These are phyloP conservation scores for Volucella inflata DNA, from an alignment of 2,888 invertebrate species.

Conservation along the genomic window DNA sequence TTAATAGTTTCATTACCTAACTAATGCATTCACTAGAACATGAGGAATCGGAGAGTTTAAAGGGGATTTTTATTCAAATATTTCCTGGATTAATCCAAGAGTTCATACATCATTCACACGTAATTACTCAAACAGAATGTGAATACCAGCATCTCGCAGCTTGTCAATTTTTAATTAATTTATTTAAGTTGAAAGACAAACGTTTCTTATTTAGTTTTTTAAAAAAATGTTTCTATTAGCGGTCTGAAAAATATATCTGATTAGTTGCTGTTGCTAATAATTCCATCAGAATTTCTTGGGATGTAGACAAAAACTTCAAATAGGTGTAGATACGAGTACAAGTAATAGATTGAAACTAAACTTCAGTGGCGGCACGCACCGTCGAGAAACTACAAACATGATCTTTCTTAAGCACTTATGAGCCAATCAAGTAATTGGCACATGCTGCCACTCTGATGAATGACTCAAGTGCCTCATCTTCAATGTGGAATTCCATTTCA, in stretches of 20 bases:
- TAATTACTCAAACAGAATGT: neutral
- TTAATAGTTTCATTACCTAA: no score
- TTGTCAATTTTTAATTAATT: constrained; percentile 1
- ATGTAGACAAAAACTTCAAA: constrained; percentile 6
- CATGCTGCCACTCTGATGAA: constrained; percentile 21
- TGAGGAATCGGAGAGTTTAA: neutral
- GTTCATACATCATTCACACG: neutral
- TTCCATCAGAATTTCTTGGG: neutral
- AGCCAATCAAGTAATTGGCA: constrained; percentile 30
- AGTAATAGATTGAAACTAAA: constrained; percentile 7
- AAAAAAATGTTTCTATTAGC: no score
- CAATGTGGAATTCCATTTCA: neutral
- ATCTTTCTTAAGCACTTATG: constrained; percentile 20
- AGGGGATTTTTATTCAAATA: no score
- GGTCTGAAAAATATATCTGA: no score
- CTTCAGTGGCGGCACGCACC: constrained; percentile 6
- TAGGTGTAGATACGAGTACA: neutral
- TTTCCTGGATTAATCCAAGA: neutral
- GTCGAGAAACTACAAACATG: constrained; percentile 21
- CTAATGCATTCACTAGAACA: neutral
- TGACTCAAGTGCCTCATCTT: neutral
- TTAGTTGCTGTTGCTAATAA: constrained; percentile 1
- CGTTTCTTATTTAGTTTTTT: no score
- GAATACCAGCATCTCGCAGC: neutral
- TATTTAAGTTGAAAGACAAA: neutral